Evolutionary conservation across 2,113 vertebrate species (phyloP), one percentile per base, ranked within the genome.

Genomic region (Lepus americanus): DNA sequence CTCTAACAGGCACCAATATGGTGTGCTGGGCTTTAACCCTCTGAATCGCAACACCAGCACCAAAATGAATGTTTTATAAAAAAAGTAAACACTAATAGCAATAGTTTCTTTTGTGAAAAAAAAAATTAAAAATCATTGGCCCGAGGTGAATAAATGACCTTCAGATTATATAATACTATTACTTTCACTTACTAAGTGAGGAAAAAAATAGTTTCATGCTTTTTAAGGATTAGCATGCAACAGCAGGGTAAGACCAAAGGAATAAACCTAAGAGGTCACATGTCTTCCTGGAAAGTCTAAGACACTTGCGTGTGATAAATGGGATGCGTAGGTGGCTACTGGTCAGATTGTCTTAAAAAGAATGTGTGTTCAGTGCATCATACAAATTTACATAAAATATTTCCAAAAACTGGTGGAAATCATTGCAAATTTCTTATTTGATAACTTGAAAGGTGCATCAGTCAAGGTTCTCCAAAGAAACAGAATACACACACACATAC

Each of bases 71-170:
- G 44, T 44, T 44, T 44, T 44, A 44, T 67, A 36, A 5, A 83
- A 90, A 74, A 9, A 39, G 9, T 55, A 86, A 89, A 94, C 72
- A 63, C 11, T 36, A 53, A 79, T 76, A 16, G 5, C 29, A 76
- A 51, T 33, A 77, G 23, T 87, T 78, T 6, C 73, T 89, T 92
- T 79, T 12, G 59, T n/a, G 16, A 79, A 92, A 89, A 83, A 87
- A 82, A 31, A 51, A 3, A 78, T 39, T 39, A 80, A 53, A 74
- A 74, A 44, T 6, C 12, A 23, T 67, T 92, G 64, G 2, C 44
- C 44, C 74, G 29, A 64, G 85, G 77, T 64, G 23, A 16, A 63
- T 10, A 82, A 72, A 66, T 14, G 33, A 20, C 9, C 17, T 49
- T 69, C 27, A 64, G 6, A 66, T 55, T 49, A 25, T 9, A 23